Evolutionary conservation across 2,113 vertebrate genomes (phyloP).

Genomic region (Equus przewalskii): DNA sequence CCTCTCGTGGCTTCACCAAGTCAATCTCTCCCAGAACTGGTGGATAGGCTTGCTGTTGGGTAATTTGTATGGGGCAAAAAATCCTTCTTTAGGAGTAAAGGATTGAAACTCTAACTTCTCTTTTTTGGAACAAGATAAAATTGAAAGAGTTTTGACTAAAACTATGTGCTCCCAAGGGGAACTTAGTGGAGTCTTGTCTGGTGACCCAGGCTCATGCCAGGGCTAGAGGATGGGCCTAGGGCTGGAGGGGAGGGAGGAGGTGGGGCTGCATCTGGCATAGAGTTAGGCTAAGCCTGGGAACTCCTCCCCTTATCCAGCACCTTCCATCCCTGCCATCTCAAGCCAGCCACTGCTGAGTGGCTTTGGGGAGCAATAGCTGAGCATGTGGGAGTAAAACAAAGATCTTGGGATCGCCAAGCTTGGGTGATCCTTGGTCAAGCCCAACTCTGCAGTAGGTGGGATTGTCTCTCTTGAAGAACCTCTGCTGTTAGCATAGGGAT

Average conservation of each 20-base stretch:
- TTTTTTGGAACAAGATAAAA: neutral
- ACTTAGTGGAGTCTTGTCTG: neutral
- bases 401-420: neutral
- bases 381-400: neutral
- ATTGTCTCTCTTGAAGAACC: neutral
- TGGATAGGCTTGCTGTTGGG: neutral
- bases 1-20: neutral
- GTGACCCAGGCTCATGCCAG: neutral
- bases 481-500: neutral
- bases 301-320: neutral
- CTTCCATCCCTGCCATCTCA: neutral
- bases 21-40: neutral
- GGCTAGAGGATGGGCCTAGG: neutral
- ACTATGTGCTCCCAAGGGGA: neutral
- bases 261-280: neutral
- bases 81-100: neutral
- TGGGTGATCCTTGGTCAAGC: neutral
- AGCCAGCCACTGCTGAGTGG: no score
- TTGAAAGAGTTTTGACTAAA: neutral
- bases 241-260: neutral
- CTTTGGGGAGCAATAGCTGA: neutral
- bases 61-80: neutral
- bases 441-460: neutral
- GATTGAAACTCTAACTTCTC: neutral
- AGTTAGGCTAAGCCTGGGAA: neutral